Conservation (phyloP, 2,888 invertebrate species). For the Lasioglossum pauxillum region DNA sequence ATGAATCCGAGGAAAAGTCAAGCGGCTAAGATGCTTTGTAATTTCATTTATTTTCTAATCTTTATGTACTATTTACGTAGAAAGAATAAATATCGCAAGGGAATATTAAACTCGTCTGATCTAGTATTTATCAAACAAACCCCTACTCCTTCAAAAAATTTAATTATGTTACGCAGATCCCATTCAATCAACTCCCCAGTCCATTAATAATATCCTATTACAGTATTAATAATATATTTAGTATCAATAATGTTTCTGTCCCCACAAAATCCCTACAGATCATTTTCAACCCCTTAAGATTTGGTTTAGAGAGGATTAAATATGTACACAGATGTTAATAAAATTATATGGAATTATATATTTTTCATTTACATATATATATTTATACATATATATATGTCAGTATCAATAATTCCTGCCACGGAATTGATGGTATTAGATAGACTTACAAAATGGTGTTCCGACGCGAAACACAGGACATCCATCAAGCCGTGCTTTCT, state of each 20-base stretch:
- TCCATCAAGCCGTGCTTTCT: slow-evolving; percentile 2
- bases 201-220: no score
- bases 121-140: neutral
- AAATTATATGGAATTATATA: slow-evolving; percentile 61
- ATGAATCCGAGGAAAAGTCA: slow-evolving; percentile 16
- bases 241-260: neutral
- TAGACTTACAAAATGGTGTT: slow-evolving; percentile 14
- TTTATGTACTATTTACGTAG: slow-evolving; percentile 14
- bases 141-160: no score
- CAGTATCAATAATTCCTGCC: slow-evolving; percentile 35
- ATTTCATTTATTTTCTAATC: neutral
- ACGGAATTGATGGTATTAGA: slow-evolving; percentile 17
- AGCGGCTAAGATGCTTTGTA: slow-evolving; percentile 8
- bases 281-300: neutral
- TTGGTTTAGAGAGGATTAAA: neutral
- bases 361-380: slow-evolving; percentile 50
- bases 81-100: slow-evolving; percentile 23
- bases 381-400: slow-evolving; percentile 1
- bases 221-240: no score
- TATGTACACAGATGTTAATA: slow-evolving; percentile 41
- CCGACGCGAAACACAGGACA: slow-evolving; percentile 1
- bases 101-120: neutral
- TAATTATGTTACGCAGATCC: no score
- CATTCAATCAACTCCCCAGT: no score
- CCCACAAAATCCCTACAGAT: neutral